Conservation (phyloP, 2,797 vertebrate species). For the Xiphophorus birchmanni region DNA sequence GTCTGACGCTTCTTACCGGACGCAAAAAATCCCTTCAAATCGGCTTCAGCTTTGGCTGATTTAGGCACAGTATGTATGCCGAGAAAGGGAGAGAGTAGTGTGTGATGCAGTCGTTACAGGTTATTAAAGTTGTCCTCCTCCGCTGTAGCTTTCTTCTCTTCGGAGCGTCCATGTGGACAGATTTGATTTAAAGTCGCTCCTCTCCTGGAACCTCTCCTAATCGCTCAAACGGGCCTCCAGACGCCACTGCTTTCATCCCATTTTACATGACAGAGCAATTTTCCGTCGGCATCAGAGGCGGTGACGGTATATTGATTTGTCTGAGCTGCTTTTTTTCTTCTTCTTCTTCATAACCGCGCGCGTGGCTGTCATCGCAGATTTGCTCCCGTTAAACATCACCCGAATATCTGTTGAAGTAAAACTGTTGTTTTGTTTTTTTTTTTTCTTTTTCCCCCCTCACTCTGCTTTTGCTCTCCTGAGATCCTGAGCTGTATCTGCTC, state of each 20-base stretch:
- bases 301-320: constrained; percentile 33
- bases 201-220: not conserved
- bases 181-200: not conserved
- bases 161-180: not conserved
- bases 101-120: not conserved
- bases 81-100: not conserved
- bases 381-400: constrained; percentile 1
- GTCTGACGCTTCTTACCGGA: not conserved
- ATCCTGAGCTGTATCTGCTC: not conserved
- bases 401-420: not conserved
- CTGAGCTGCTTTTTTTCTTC: not conserved
- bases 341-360: not conserved
- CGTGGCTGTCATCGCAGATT: constrained; percentile 7
- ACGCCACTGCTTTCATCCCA: constrained; percentile 4
- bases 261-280: constrained; percentile 32
- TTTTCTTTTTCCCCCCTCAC: no score
- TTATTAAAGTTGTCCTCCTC: not conserved
- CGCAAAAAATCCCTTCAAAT: not conserved
- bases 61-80: not conserved
- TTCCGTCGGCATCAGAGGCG: constrained; percentile 23
- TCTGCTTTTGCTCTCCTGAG: constrained; percentile 5
- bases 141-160: no score
- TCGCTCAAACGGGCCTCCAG: not conserved
- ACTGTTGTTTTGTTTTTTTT: no score
- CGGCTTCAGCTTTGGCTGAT: not conserved